Evolutionary conservation across 2,113 vertebrate species (phyloP).

Genomic region (Ceuthmochares aereus): DNA sequence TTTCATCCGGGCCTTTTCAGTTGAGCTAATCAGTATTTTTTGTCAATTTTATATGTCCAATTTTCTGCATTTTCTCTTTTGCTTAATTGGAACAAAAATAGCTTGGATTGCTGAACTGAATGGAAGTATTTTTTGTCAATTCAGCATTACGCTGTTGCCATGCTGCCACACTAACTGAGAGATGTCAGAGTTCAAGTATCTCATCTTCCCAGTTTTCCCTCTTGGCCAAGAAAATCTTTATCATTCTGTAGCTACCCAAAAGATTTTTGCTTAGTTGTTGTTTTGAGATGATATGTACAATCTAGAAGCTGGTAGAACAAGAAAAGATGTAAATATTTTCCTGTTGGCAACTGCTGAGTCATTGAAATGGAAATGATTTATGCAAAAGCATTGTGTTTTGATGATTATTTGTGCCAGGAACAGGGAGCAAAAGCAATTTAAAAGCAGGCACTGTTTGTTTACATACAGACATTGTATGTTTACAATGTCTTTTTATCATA

Average conservation of each 20-base stretch:
- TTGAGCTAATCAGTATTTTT: constrained; percentile 11
- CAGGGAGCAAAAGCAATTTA: background rate
- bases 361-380: constrained; percentile 42
- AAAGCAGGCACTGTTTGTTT: background rate
- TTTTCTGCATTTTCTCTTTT: constrained; percentile 16
- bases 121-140: background rate
- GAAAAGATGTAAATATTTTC: constrained; percentile 40
- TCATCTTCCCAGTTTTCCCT: background rate
- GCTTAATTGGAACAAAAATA: constrained; percentile 33
- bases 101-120: background rate
- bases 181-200: background rate
- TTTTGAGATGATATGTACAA: background rate
- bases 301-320: background rate
- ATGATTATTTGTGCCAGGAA: constrained; percentile 2
- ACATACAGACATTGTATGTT: background rate
- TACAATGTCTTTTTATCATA: constrained; percentile 7
- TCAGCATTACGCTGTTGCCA: background rate
- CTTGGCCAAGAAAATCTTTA: background rate
- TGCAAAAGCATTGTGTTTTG: background rate
- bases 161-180: background rate
- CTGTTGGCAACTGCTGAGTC: background rate
- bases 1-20: background rate
- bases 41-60: background rate
- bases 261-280: constrained; percentile 12
- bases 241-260: background rate